Evolutionary conservation across 2,888 invertebrate species (phyloP).

Genomic region (Mesorhabditis belari): DNA sequence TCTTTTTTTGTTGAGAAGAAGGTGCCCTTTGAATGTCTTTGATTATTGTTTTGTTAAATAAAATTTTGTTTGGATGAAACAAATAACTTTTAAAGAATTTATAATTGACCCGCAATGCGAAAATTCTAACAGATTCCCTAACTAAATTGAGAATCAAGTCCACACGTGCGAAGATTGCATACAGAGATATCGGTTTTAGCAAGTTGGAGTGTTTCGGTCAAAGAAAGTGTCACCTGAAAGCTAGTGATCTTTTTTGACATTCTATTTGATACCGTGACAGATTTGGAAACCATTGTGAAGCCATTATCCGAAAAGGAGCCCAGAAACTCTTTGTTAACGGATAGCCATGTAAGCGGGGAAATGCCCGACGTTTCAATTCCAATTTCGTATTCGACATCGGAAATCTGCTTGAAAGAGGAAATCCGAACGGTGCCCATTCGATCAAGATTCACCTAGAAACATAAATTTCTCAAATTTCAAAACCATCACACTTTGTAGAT

Average conservation of each 20-base stretch:
- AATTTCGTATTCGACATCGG: conserved; percentile 19
- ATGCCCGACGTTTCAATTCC: conserved; percentile 17
- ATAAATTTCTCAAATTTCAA: background rate
- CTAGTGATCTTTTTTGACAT: too few relatives aligned
- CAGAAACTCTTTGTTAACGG: conserved; percentile 13
- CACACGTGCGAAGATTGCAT: background rate
- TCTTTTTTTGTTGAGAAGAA: too few relatives aligned
- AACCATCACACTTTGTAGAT: background rate
- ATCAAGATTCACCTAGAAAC: background rate
- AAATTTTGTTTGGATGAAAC: too few relatives aligned
- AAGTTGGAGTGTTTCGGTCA: background rate
- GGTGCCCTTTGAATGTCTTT: too few relatives aligned
- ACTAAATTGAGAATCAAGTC: background rate
- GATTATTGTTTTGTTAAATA: too few relatives aligned
- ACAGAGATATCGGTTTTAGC: background rate
- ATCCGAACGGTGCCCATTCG: background rate
- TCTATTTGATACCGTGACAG: too few relatives aligned
- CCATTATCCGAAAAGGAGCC: conserved; percentile 45
- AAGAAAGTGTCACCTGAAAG: background rate
- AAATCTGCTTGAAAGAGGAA: too few relatives aligned
- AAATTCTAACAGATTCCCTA: too few relatives aligned
- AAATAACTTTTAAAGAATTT: too few relatives aligned
- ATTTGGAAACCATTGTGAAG: conserved; percentile 26
- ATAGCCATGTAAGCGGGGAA: conserved; percentile 48
- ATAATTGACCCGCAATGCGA: too few relatives aligned